Evolutionary conservation across 2,113 vertebrate genomes (phyloP), one percentile per base, ranked within the genome.

Genomic region (Strix uralensis): DNA sequence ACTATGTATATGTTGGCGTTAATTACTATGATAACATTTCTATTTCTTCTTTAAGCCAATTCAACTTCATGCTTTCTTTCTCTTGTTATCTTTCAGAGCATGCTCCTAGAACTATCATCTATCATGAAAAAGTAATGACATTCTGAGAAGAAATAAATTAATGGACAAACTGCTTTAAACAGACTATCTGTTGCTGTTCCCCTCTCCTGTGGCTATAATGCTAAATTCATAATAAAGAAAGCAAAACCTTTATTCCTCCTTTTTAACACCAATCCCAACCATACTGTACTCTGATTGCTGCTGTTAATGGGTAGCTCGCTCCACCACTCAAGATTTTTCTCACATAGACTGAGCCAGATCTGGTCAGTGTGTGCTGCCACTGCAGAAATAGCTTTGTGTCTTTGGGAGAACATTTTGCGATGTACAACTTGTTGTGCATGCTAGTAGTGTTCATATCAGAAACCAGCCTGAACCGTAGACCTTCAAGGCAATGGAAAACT

Each of bases 61-160:
- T 95, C 85, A 96, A n/a, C 81, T 93, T 88, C 2, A 9, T 62
- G 58, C 71, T 87, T 82, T 72, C 55, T 96, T 95, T 83, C 90
- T 98, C 94, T 90, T 65, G 29, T 70, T 97, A 61, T 97, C 71
- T 99, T 99, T 98, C 98, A 99, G 99, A 99, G 98, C 95, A 99
- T 99, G 98, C 99, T 99, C 90, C 98, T 99, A 97, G 99, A 99
- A 96, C 98, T 99, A 96, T 99, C 99, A 69, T 99, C 99, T 52
- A 99, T 99, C 96, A 99, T 99, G 99, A 99, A 99, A 97, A 99
- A 99, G 96, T 99, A 97, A 98, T n/a, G 42, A 34, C 78, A 62
- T 34, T 54, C 63, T 36, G n/a, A 91, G 71, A 85, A 95, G 89
- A 96, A 91, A 88, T 29, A 89, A 94, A 81, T 71, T 29, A 58